Base-by-base conservation (phyloP, 2,113 vertebrate species). In the Equus przewalskii region DNA sequence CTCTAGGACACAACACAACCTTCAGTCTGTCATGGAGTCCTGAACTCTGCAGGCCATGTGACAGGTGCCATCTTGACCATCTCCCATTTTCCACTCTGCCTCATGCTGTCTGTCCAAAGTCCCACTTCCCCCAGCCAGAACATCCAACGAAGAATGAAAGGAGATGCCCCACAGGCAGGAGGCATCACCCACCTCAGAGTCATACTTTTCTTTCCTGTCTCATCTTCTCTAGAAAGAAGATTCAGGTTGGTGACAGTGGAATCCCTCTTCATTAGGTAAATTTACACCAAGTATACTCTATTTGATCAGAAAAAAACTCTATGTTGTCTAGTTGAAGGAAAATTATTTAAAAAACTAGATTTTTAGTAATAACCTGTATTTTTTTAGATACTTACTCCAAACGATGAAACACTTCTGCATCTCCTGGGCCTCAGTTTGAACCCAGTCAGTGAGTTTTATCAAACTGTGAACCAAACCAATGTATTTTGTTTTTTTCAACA, bases 1-100 rank as follows among this genome's bases (percentile, higher is more conserved):
- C 86, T 97, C 86, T 78, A 89, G 85, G 93, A 92, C 97, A 97
- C 46, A 98, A 97, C 84, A 87, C 60, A 98, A 94, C 91, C 85
- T 97, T 98, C 85, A 95, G 95, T 54, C 67, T 89, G 60, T 91
- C 56, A 56, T 44, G 2, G 0, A 95, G 89, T 94, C 87, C 75
- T 18, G 67, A 98, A 90, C 89, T 95, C 90, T 97, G 95, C 92
- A 60, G 75, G 67, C 93, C 91, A 60, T 8, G 26, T 81, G 54
- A 60, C 79, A 97, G 94, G 91, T 94, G 51, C 62, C 84, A 93
- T 98, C 96, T 95, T 98, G 95, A 97, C 94, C 87, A 87, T 94
- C 13, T 98, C 87, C 96, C 69, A 18, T 93, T 54, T 94, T 96
- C 49, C 73, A 96, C 56, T 13, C 62, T 94, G 75, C 89, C 91